Percentiles rank a stretch among this genome's conserved stretches.
phyloP scores from a whole-genome alignment of 2,888 invertebrate species.

The Hedychridium roseum region DNA sequence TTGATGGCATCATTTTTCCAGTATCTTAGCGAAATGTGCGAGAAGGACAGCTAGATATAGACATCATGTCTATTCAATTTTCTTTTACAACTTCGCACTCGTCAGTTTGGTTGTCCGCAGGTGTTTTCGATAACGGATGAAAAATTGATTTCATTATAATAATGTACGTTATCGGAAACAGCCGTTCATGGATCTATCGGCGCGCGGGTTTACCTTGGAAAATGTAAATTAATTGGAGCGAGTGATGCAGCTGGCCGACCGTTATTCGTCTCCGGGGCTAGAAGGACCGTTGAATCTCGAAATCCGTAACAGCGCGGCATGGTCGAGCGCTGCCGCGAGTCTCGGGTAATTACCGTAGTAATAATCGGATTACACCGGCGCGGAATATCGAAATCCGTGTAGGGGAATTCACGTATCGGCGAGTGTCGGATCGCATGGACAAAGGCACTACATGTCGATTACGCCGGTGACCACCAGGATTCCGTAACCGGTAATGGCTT shows the following conservation, averaged over 20 bases:
- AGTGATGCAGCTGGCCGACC: slow-evolving; percentile 11
- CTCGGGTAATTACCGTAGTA: slow-evolving; percentile 38
- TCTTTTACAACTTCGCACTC: no score
- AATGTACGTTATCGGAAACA: neutral
- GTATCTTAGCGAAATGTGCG: no score
- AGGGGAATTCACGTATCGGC: slow-evolving; percentile 40
- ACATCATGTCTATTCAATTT: no score
- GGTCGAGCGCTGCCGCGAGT: slow-evolving; percentile 24
- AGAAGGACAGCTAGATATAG: no score
- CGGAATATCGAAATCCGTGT: slow-evolving; percentile 27
- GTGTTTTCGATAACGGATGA: neutral
- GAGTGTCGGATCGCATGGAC: slow-evolving; percentile 19
- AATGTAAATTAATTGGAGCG: neutral
- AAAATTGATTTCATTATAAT: neutral
- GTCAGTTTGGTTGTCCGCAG: no score
- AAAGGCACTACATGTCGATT: slow-evolving; percentile 3
- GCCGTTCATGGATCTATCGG: neutral
- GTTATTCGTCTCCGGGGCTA: slow-evolving; percentile 20
- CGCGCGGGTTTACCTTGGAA: neutral
- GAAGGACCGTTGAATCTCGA: slow-evolving; percentile 2
- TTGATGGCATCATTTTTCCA: no score
- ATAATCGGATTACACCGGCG: slow-evolving; percentile 37
- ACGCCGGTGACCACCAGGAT: slow-evolving; percentile 18
- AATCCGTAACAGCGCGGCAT: slow-evolving; percentile 11
- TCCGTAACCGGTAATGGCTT: slow-evolving; percentile 27